Conservation (phyloP, 2,888 invertebrate species). For the Abrostola tripartita region DNA sequence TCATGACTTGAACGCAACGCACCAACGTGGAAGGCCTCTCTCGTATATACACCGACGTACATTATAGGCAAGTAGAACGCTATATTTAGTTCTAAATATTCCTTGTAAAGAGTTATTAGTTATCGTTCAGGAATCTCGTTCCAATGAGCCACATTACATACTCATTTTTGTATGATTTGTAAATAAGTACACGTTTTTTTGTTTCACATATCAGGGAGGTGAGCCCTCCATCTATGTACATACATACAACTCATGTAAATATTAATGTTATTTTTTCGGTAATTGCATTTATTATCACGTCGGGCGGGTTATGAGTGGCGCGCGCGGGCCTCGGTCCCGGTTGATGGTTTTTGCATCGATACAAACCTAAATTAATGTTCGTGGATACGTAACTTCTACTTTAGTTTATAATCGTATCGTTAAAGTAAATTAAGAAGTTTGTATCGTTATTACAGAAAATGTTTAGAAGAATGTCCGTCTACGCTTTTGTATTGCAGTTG, state of each 20-base stretch:
- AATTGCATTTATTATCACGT: constrained; percentile 56
- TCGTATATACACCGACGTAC: constrained; percentile 37
- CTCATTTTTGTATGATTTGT: constrained; percentile 76
- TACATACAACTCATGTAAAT: constrained; percentile 58
- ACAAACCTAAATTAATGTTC: constrained; percentile 25
- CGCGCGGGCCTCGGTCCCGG: constrained; percentile 20
- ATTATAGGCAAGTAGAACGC: constrained; percentile 39
- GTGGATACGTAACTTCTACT: neutral
- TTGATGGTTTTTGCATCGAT: constrained; percentile 58
- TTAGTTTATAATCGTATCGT: neutral
- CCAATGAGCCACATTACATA: constrained; percentile 67
- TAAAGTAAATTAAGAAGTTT: neutral
- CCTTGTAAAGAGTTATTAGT: constrained; percentile 53
- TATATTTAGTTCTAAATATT: constrained; percentile 49
- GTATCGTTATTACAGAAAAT: neutral
- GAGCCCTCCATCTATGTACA: constrained; percentile 49
- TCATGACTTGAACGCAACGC: constrained; percentile 2
- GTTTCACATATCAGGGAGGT: constrained; percentile 71
- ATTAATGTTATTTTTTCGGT: constrained; percentile 47
- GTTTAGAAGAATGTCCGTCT: constrained; percentile 2
- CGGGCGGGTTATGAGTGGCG: constrained; percentile 49
- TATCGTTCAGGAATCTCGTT: constrained; percentile 64
- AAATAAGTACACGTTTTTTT: constrained; percentile 70
- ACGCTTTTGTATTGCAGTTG: neutral
- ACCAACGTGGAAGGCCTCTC: constrained; percentile 14